Conservation (phyloP, 2,888 invertebrate species). For the Hemicrepidius hirtus region DNA sequence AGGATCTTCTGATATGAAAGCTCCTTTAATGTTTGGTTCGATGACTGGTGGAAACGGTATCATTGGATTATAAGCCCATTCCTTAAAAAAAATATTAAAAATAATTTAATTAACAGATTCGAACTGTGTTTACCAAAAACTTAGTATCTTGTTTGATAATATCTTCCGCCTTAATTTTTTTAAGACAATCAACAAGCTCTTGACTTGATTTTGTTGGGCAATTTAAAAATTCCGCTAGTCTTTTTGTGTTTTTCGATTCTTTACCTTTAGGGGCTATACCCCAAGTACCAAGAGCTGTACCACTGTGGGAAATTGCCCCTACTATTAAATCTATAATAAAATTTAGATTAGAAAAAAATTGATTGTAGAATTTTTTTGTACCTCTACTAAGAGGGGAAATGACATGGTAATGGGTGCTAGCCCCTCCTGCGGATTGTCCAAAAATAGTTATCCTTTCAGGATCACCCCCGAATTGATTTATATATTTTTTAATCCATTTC, state of each 20-base stretch:
- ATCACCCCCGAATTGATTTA: constrained; percentile 69
- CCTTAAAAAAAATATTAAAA: no score
- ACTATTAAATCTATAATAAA: constrained; percentile 27
- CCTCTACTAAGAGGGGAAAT: constrained; percentile 69
- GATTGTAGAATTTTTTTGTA: no score
- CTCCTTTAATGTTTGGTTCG: no score
- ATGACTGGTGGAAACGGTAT: no score
- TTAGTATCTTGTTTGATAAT: constrained; percentile 79
- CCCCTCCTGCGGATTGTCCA: constrained; percentile 71
- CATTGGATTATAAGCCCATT: no score
- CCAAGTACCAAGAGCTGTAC: constrained; percentile 76
- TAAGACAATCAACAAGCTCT: constrained; percentile 78
- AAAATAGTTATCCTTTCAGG: constrained; percentile 68
- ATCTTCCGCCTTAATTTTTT: constrained; percentile 76
- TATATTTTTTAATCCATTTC: constrained; percentile 69
- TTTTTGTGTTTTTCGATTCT: constrained; percentile 75
- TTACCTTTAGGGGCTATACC: constrained; percentile 74
- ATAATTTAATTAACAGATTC: no score
- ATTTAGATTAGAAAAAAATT: background rate
- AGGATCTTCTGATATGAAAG: no score
- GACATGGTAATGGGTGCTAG: constrained; percentile 70
- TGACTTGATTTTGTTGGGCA: constrained; percentile 75
- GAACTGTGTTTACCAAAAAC: constrained; percentile 77
- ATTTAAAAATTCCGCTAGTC: constrained; percentile 76
- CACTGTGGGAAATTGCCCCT: constrained; percentile 84